Evolutionary conservation across 2,113 vertebrate genomes (phyloP).

Genomic region (Oreochromis spilurus): DNA sequence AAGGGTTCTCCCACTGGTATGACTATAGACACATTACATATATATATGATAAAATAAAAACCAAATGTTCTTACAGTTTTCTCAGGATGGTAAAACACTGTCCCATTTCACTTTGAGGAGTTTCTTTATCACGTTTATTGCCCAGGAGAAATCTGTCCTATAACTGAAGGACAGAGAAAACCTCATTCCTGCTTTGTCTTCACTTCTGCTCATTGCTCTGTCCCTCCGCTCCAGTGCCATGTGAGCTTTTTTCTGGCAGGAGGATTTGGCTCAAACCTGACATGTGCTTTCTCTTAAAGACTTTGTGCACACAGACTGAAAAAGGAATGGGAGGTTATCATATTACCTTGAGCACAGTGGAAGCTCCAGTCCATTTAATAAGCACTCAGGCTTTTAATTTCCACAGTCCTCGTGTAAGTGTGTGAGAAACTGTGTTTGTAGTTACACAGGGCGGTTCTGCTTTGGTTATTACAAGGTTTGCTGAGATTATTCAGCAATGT

Average conservation of each 20-base stretch:
- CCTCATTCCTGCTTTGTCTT: not conserved
- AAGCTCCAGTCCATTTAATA: not conserved
- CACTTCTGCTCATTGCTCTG: not conserved
- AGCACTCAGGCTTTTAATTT: constrained; percentile 5
- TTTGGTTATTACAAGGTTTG: not conserved
- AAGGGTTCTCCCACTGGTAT: not conserved
- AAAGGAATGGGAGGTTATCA: constrained; percentile 54
- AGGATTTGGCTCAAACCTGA: not conserved
- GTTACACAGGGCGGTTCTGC: not conserved
- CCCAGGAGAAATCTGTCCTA: not conserved
- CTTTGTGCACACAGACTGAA: not conserved
- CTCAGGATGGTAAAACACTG: not conserved
- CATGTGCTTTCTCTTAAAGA: not conserved
- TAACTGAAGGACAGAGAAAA: not conserved
- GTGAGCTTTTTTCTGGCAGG: not conserved
- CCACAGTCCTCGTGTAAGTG: not conserved
- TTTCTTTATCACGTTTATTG: not conserved
- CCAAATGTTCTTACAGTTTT: not conserved
- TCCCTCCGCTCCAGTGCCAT: not conserved
- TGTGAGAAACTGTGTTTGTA: not conserved
- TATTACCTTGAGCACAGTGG: not conserved
- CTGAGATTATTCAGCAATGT: not conserved
- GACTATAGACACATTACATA: not conserved
- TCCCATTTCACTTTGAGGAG: not conserved
- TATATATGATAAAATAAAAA: not conserved